These are phyloP conservation scores for Neosilurus mollespiculum DNA, from an alignment of 2,797 vertebrate genomes.

Conservation along the genomic window DNA sequence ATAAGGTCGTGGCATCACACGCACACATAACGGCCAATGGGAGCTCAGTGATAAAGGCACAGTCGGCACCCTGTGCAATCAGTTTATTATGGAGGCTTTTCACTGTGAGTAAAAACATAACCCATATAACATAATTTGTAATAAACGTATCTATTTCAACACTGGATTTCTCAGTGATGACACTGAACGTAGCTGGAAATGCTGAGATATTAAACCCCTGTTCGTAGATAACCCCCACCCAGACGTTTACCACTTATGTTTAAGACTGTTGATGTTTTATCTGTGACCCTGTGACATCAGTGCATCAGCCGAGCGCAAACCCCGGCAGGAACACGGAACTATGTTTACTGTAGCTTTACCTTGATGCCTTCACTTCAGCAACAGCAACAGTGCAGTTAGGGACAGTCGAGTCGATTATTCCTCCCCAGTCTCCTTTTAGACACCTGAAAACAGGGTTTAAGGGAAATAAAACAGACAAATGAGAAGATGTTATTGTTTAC, in stretches of 20 bases:
- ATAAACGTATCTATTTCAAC: background rate
- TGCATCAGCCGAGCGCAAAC: too few relatives aligned
- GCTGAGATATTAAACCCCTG: background rate
- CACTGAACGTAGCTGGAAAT: background rate
- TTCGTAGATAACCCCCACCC: background rate
- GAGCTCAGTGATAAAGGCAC: too few relatives aligned
- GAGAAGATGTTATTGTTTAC: too few relatives aligned
- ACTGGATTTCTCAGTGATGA: background rate
- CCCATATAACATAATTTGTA: too few relatives aligned
- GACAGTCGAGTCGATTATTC: slow-evolving; percentile 74
- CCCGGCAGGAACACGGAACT: background rate
- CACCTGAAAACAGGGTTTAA: slow-evolving; percentile 70
- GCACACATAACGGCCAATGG: too few relatives aligned
- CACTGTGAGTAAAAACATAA: too few relatives aligned
- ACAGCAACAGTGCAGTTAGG: slow-evolving; percentile 85
- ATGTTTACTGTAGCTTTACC: slow-evolving; percentile 59
- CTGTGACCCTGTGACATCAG: background rate
- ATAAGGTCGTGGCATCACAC: too few relatives aligned
- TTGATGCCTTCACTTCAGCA: slow-evolving; percentile 73
- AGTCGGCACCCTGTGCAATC: too few relatives aligned
- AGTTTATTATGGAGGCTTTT: too few relatives aligned
- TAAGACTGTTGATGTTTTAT: background rate
- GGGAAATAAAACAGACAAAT: background rate
- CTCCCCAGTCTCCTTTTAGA: slow-evolving; percentile 86
- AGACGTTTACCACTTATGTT: background rate